Evolutionary conservation across 2,113 vertebrate genomes (phyloP), one percentile per base, ranked within the genome.

Genomic region (Leucopsar rothschildi): DNA sequence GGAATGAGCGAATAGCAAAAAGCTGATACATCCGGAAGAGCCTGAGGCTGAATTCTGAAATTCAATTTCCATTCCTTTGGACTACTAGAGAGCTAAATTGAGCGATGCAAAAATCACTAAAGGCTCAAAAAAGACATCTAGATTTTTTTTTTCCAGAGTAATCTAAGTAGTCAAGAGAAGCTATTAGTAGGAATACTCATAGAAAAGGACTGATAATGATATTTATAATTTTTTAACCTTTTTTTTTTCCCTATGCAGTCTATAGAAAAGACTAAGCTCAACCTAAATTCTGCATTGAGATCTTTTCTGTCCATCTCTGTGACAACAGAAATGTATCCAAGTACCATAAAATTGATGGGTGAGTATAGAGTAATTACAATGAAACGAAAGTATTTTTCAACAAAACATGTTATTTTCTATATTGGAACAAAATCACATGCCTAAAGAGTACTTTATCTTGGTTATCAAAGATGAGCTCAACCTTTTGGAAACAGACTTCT

Each of bases 21-120:
- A 96, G 81, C 91, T 96, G 91, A 97, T 95, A 96, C 59, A 97
- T 96, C 96, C 90, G 96, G 94, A 96, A 92, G n/a, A 97, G 90
- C 81, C 83, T 95, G 44, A 94, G 68, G 95, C 88, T 93, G 94
- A 93, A 94, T 90, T 91, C 88, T 96, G 78, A 82, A 96, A 96
- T 95, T 95, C 79, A 96, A 94, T 94, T 94, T 96, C 90, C 84
- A 96, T 93, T 96, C 84, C 90, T 91, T 64, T 93, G 88, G 94
- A 93, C 73, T 93, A 88, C 92, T 91, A 90, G 64, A 89, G 88
- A 90, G 77, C 95, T 75, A 95, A 94, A 90, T 55, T 75, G 59
- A 96, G 72, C 0, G 3, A 94, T 49, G 86, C 15, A 92, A 72
- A 90, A 95, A 94, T 92, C 83, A 76, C 81, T 56, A 78, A 82